Conservation (phyloP, 2,113 vertebrate genomes). For the Poecilia latipinna region DNA sequence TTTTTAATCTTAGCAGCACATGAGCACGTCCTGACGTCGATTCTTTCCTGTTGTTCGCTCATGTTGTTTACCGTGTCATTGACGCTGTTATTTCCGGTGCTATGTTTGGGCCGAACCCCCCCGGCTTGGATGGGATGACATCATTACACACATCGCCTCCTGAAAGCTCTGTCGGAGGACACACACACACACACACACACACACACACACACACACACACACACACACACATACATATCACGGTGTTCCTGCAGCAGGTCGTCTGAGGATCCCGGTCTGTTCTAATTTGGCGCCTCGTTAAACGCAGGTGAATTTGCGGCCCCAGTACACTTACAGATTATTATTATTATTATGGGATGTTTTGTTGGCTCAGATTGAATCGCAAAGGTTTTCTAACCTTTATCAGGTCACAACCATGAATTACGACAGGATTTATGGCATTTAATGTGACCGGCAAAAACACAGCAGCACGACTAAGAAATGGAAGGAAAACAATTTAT, state of each 20-base stretch:
- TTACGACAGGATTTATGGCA: too few species aligned
- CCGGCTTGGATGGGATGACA: slow-evolving; percentile 44
- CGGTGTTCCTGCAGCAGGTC: neutral
- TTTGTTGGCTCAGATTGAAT: neutral
- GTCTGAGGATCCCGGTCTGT: slow-evolving; percentile 25
- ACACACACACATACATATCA: neutral
- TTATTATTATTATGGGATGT: too few species aligned
- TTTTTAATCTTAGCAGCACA: slow-evolving; percentile 2
- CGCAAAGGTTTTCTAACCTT: too few species aligned
- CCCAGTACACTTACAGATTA: neutral
- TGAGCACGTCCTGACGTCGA: neutral
- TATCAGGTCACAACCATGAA: too few species aligned
- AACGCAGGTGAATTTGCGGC: slow-evolving; percentile 6
- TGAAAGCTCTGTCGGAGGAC: slow-evolving; percentile 33
- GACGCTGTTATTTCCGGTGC: slow-evolving; percentile 34
- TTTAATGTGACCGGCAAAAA: too few species aligned
- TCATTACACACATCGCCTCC: slow-evolving; percentile 52
- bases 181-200: slow-evolving; percentile 10
- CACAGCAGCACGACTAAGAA: too few species aligned
- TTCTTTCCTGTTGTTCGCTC: slow-evolving; percentile 33
- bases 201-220: neutral
- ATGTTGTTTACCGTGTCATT: slow-evolving; percentile 48
- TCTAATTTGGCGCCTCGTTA: slow-evolving; percentile 11
- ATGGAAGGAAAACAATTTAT: too few species aligned
- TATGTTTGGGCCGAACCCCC: slow-evolving; percentile 44